These are phyloP conservation scores for Proisotoma minuta DNA, from an alignment of 2,888 invertebrate genomes.

Conservation along the genomic window DNA sequence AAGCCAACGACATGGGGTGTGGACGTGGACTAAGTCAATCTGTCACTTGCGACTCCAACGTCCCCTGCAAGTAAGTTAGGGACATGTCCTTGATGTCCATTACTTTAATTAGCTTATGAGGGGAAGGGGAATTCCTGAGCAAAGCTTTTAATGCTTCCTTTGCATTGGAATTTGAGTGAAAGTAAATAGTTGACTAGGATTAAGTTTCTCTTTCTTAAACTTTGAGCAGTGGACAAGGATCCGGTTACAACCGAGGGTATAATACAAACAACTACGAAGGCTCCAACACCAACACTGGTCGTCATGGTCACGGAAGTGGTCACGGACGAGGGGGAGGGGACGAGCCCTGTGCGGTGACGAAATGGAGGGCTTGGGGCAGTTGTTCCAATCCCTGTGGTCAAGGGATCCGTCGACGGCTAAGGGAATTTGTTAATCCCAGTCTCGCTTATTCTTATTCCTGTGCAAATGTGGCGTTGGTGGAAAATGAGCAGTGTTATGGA, in stretches of 20 bases:
- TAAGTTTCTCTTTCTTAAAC: no score
- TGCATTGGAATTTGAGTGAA: no score
- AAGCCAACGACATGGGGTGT: slow-evolving; percentile 59
- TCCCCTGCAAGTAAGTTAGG: slow-evolving; percentile 12
- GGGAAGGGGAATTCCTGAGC: not conserved
- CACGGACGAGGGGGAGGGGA: not conserved
- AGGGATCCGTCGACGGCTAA: slow-evolving; percentile 57
- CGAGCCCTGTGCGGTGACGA: slow-evolving; percentile 52
- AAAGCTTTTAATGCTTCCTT: no score
- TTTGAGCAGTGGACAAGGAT: not conserved
- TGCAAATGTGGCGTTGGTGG: not conserved
- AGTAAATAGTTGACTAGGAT: no score
- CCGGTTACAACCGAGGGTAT: not conserved
- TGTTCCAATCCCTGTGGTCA: slow-evolving; percentile 55
- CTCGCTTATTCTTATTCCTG: slow-evolving; percentile 60
- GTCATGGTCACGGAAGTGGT: not conserved
- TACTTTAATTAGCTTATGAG: no score
- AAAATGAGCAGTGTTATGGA: slow-evolving; percentile 8
- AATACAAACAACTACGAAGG: not conserved
- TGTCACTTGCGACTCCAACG: slow-evolving; percentile 21
- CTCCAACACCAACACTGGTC: not conserved
- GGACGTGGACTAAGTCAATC: slow-evolving; percentile 50
- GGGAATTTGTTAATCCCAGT: slow-evolving; percentile 56
- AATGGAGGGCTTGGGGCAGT: slow-evolving; percentile 53
- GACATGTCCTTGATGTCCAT: not conserved